These are phyloP conservation scores for Gryon sp. DNA, from an alignment of 1,140 invertebrate genomes.

Conservation along the genomic window DNA sequence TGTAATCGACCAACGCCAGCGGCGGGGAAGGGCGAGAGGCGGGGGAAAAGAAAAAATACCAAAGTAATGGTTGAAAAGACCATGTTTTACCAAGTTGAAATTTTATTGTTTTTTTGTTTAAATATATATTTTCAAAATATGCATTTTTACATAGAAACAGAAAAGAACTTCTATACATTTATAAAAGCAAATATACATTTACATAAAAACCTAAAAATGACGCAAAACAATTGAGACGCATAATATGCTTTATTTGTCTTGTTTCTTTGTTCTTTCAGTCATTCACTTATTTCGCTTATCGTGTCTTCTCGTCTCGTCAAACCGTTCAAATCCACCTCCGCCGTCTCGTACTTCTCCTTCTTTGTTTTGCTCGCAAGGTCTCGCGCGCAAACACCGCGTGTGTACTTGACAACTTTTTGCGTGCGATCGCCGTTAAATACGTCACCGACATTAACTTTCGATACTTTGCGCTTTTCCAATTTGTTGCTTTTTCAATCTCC, in stretches of 20 bases:
- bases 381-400: conserved; percentile 28
- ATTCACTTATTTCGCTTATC: conserved; percentile 22
- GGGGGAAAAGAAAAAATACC: conserved; percentile 51
- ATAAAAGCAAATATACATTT: too few species aligned
- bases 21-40: conserved; percentile 36
- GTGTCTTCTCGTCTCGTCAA: conserved; percentile 21
- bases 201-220: too few species aligned
- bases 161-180: too few species aligned
- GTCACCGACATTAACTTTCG: conserved; percentile 27
- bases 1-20: conserved; percentile 44
- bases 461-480: conserved; percentile 1
- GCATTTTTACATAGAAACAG: too few species aligned
- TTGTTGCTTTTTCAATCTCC: too few species aligned
- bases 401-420: conserved; percentile 57
- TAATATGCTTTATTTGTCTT: conserved; percentile 39
- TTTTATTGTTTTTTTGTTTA: too few species aligned
- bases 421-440: conserved; percentile 17
- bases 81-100: too few species aligned
- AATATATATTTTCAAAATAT: too few species aligned
- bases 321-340: too few species aligned
- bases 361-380: conserved; percentile 60
- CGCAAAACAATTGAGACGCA: too few species aligned
- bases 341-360: too few species aligned
- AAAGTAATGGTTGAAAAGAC: too few species aligned
- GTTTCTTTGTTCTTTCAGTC: conserved; percentile 9